These are phyloP conservation scores for Battus philenor DNA, from an alignment of 1,140 invertebrate genomes.

Conservation along the genomic window DNA sequence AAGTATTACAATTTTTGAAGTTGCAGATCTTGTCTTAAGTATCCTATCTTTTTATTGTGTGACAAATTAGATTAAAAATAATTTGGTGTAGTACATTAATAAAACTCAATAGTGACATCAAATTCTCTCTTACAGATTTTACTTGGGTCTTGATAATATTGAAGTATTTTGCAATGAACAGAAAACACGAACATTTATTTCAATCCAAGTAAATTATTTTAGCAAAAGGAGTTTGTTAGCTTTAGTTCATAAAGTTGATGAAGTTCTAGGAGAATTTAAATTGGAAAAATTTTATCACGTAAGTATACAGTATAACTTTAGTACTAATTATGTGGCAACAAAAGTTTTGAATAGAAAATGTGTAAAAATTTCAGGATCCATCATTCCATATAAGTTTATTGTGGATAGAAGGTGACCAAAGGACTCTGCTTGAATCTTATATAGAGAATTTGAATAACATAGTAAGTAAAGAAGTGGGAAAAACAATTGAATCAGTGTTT, in stretches of 20 bases:
- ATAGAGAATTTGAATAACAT: constrained; percentile 41
- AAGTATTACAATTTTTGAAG: too few species aligned
- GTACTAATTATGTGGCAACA: too few species aligned
- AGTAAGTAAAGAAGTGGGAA: constrained; percentile 31
- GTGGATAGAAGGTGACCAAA: constrained; percentile 80
- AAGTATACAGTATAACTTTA: constrained; percentile 2
- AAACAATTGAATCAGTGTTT: constrained; percentile 21
- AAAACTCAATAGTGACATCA: too few species aligned
- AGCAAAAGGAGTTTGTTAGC: constrained; percentile 71
- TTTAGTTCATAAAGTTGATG: constrained; percentile 77
- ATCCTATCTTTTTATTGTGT: too few species aligned
- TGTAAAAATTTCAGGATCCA: constrained; percentile 74
- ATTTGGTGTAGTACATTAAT: too few species aligned
- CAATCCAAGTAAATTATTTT: constrained; percentile 75
- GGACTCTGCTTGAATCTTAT: constrained; percentile 54
- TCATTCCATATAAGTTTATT: constrained; percentile 84
- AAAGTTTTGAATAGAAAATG: too few species aligned
- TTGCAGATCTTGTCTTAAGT: too few species aligned
- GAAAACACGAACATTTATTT: constrained; percentile 84
- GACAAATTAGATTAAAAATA: too few species aligned
- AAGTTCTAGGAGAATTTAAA: constrained; percentile 80
- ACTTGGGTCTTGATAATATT: constrained; percentile 76
- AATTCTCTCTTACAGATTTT: constrained; percentile 76
- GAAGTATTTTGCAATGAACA: constrained; percentile 85
- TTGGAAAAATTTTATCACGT: constrained; percentile 73